Percentiles rank a stretch among this genome's conserved stretches.
Evolutionary conservation across 2,113 vertebrate species (phyloP).

Genomic region (Ornithorhynchus anatinus): DNA sequence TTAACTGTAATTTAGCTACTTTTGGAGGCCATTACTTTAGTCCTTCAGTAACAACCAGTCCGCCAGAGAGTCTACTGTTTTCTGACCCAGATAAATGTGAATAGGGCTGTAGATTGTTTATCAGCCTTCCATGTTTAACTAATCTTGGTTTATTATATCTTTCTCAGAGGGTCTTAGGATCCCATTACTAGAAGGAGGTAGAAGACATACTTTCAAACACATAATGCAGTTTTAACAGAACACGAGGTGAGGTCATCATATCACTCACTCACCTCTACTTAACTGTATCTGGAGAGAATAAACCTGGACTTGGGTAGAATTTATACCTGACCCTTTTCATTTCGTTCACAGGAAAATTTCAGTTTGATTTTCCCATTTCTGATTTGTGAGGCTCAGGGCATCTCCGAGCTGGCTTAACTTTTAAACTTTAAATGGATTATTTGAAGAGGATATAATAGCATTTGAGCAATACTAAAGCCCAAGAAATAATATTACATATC

Average conservation of each 20-base stretch:
- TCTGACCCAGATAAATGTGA: conserved; percentile 18
- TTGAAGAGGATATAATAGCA: neutral
- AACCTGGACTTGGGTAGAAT: neutral
- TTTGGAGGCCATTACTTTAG: neutral
- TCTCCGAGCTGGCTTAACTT: neutral
- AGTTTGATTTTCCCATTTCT: neutral
- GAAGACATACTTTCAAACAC: neutral
- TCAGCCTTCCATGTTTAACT: neutral
- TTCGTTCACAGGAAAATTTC: neutral
- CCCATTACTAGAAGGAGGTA: neutral
- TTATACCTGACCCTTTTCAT: neutral
- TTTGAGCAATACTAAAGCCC: neutral
- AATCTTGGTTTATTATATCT: conserved; percentile 14
- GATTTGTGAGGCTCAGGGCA: neutral
- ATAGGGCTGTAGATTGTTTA: neutral
- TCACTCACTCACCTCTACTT: neutral
- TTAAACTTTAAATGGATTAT: neutral
- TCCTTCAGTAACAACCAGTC: neutral
- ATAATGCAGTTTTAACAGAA: conserved; percentile 5
- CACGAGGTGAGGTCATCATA: neutral
- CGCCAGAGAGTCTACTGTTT: neutral
- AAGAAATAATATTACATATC: neutral
- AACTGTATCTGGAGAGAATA: neutral
- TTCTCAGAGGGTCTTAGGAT: neutral
- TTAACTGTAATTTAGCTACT: neutral